Evolutionary conservation across 1,140 invertebrate species (phyloP), one percentile per base, ranked within the genome.

Genomic region (Geopemphigus sp.): DNA sequence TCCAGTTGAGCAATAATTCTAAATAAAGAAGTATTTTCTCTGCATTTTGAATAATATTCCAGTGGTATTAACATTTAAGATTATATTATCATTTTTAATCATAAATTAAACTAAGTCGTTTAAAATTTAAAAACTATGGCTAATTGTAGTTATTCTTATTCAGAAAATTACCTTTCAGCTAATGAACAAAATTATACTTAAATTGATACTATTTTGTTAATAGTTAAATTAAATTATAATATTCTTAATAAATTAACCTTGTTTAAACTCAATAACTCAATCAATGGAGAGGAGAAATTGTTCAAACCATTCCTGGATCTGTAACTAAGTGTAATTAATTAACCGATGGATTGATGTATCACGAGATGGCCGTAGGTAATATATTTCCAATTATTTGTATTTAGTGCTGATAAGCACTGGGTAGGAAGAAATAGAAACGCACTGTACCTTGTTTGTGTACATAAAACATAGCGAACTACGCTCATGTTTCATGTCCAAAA

Each of bases 211-310:
- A n/a, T 53, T 53, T 32, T 32, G 11, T 68, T 50, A 50, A n/a
- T 29, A 29, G n/a, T 10, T 53, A 29, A n/a, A 54, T 63, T 26
- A 72, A 72, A 54, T n/a, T n/a, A 72, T 54, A 72, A 54, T 12
- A 72, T 70, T 70, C 47, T 11, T 12, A 72, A 54, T 54, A 72
- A 72, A 32, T 72, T 54, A 53, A 70, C 50, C 17, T 29, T 72
- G 45, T 53, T 15, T 53, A 70, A 72, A 54, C 68, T 53, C 47
- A 53, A 72, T 72, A 72, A 72, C 15, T n/a, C 68, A 72, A 54
- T 54, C 47, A 72, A 72, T 72, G 68, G 68, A 72, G 68, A 72
- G 68, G 68, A 72, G 68, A 72, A 72, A 72, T 72, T 54, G 68
- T 72, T 54, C 68, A 72, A 17, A 72, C 68, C 68, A 72, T 72